Evolutionary conservation across 53 echinoderm and acorn worm species (phyloP).

Genomic region (Arbacia lixula): DNA sequence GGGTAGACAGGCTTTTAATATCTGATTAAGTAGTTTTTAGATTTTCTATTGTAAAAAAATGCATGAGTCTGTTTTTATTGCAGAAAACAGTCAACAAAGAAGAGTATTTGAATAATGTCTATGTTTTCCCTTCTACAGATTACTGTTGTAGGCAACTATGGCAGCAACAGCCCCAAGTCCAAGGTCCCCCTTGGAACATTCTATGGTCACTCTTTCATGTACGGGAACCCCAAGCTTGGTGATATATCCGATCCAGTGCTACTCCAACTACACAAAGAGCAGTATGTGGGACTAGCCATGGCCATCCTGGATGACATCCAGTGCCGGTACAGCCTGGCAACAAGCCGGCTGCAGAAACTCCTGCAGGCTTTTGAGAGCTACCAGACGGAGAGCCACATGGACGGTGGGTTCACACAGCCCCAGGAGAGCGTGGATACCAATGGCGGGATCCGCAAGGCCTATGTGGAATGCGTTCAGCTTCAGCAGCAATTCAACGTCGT

Average conservation of each 20-base stretch:
- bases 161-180: slow-evolving; percentile 89
- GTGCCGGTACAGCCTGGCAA: slow-evolving; percentile 89
- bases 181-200: slow-evolving; percentile 97
- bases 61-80: too few relatives aligned
- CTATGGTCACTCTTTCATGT: slow-evolving; percentile 93
- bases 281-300: slow-evolving; percentile 76
- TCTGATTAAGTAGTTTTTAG: too few relatives aligned
- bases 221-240: slow-evolving; percentile 3
- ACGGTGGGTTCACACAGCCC: slow-evolving; percentile 24
- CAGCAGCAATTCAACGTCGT: slow-evolving; percentile 88
- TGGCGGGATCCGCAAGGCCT: slow-evolving; percentile 73
- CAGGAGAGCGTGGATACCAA: slow-evolving; percentile 55
- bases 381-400: slow-evolving; percentile 54
- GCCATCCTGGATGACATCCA: slow-evolving; percentile 94
- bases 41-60: too few relatives aligned
- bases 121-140: slow-evolving; percentile 60
- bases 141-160: slow-evolving; percentile 97
- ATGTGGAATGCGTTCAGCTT: slow-evolving; percentile 83
- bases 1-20: too few relatives aligned
- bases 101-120: neutral
- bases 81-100: too few relatives aligned
- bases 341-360: slow-evolving; percentile 78
- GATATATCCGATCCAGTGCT: slow-evolving; percentile 47
- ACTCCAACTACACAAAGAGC: slow-evolving; percentile 72
- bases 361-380: slow-evolving; percentile 55